Percentiles rank a stretch among this genome's conserved stretches.
Conservation (phyloP, 2,113 vertebrate species). For the Gracilinanus agilis region DNA sequence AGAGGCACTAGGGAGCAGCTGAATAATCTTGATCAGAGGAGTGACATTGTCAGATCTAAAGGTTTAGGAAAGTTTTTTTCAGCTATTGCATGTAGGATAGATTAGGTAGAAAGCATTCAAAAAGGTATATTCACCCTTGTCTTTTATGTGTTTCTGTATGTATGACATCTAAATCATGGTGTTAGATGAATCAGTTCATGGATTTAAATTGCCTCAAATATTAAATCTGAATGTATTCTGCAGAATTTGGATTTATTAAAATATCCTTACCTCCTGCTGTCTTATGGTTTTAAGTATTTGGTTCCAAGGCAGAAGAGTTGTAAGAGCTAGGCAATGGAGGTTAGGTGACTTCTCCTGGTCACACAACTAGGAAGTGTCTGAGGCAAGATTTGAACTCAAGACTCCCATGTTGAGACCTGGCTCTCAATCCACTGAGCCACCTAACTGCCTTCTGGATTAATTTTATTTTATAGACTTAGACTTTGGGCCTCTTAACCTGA, state of each 20-base stretch:
- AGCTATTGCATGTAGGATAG: not conserved
- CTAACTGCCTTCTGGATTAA: too few relatives aligned
- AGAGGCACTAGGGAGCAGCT: not conserved
- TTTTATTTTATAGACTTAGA: conserved; percentile 54
- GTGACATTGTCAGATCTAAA: not conserved
- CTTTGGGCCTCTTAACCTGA: conserved; percentile 60
- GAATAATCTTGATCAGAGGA: not conserved
- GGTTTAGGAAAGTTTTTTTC: not conserved
- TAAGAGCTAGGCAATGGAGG: too few relatives aligned
- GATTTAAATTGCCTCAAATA: conserved; percentile 6
- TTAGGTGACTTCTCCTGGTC: too few relatives aligned
- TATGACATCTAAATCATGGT: conserved; percentile 10
- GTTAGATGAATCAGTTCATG: conserved; percentile 43
- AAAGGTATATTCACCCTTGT: not conserved
- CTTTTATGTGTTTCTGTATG: conserved; percentile 20
- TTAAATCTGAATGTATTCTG: conserved; percentile 34
- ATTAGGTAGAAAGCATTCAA: not conserved
- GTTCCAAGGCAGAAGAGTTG: too few relatives aligned
- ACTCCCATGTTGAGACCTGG: too few relatives aligned
- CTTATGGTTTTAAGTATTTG: too few relatives aligned
- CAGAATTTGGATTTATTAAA: conserved; percentile 14
- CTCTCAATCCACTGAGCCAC: too few relatives aligned
- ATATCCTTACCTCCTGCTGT: too few relatives aligned
- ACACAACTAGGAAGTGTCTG: too few relatives aligned
- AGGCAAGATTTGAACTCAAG: too few relatives aligned